Evolutionary conservation across 37 sponge, comb jelly and placozoan species (phyloP).

Genomic region (Ephydatia muelleri): DNA sequence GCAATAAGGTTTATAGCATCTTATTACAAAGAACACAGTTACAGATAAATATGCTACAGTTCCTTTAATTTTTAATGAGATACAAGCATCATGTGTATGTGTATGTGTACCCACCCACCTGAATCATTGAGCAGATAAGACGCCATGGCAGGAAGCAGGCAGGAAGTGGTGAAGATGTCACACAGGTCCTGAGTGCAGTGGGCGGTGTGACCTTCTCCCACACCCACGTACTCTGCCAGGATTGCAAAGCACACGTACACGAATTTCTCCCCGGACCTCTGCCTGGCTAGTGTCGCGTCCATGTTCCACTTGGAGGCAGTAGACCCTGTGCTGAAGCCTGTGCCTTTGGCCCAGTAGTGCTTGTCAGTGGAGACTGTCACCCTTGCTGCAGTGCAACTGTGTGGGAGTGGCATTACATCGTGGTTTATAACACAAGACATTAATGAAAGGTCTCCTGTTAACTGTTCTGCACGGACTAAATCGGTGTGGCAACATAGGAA

Average conservation of each 20-base stretch:
- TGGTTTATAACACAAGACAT: no score
- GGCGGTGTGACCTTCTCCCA: neutral
- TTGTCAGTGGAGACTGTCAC: conserved; percentile 32
- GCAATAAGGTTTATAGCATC: no score
- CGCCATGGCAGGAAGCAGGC: conserved; percentile 80
- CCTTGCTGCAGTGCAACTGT: neutral
- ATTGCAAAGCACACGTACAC: conserved; percentile 62
- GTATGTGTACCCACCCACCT: conserved; percentile 42
- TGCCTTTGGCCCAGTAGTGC: conserved; percentile 91
- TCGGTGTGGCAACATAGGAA: no score
- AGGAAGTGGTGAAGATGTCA: conserved; percentile 49
- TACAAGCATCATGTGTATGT: no score
- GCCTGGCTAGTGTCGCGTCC: conserved; percentile 52
- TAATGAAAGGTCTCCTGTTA: no score
- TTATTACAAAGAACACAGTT: no score
- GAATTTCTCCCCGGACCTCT: conserved; percentile 73
- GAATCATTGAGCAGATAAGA: conserved; percentile 86
- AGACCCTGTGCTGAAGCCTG: conserved; percentile 92
- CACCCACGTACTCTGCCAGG: conserved; percentile 38
- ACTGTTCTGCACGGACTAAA: no score
- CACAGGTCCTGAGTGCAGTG: conserved; percentile 25
- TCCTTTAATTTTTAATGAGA: no score
- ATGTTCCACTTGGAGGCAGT: conserved; percentile 81
- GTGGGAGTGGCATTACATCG: neutral
- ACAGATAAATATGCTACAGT: no score